Conservation (phyloP, 2,113 vertebrate species). For the Microcebus murinus region DNA sequence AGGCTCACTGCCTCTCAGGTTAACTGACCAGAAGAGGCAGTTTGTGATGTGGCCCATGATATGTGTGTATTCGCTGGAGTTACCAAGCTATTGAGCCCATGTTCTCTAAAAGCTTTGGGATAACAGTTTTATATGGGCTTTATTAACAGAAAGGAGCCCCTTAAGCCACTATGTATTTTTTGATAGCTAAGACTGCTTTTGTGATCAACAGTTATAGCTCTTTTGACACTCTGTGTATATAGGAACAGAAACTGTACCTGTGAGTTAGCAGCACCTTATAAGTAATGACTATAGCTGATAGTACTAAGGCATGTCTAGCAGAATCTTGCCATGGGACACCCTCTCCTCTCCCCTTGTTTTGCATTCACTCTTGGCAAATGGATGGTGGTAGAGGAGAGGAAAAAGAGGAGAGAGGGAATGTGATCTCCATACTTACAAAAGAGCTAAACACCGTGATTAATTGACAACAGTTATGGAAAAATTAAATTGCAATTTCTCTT, state of each 20-base stretch:
- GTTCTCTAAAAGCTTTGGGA: background rate
- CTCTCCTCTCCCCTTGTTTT: background rate
- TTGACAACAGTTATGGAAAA: conserved; percentile 16
- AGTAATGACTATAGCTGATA: background rate
- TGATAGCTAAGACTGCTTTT: background rate
- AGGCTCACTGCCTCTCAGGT: background rate
- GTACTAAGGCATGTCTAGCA: background rate
- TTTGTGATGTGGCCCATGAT: background rate
- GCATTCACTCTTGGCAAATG: background rate
- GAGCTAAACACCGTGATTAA: background rate
- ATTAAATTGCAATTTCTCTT: conserved; percentile 15
- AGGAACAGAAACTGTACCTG: background rate
- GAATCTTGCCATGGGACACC: background rate
- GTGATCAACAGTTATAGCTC: background rate
- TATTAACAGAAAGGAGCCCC: conserved; percentile 6
- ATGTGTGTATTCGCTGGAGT: background rate
- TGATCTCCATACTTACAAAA: background rate
- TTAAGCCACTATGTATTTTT: background rate
- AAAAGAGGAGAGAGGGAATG: background rate
- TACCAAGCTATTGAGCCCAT: background rate
- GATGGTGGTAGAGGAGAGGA: background rate
- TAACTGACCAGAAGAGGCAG: background rate
- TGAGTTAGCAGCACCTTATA: background rate
- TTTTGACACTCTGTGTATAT: background rate
- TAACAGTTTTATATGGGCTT: background rate